phyloP scores from a whole-genome alignment of 92 coral and sea anemone species.

The Epizoanthus stellaris region DNA sequence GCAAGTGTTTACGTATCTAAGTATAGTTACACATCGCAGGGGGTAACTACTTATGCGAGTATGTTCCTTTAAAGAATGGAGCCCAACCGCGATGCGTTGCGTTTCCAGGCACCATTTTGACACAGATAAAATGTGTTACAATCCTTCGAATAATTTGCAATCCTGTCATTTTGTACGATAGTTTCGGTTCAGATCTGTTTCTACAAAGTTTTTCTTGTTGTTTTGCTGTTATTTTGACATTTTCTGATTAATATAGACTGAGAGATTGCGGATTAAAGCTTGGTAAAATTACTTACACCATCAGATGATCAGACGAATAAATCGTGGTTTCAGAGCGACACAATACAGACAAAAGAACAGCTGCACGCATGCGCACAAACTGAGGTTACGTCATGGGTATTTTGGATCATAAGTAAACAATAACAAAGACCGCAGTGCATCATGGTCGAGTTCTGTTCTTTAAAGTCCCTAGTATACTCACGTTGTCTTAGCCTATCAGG shows the following conservation, averaged over 20 bases:
- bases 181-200: too few species aligned
- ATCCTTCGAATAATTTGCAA: too few species aligned
- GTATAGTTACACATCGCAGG: too few species aligned
- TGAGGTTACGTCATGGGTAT: too few species aligned
- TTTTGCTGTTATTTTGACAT: background rate
- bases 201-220: too few species aligned
- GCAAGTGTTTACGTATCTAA: too few species aligned
- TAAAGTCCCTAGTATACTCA: slow-evolving; percentile 14
- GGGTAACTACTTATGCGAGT: too few species aligned
- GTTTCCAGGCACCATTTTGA: too few species aligned
- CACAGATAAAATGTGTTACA: too few species aligned
- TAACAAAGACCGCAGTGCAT: background rate
- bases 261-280: background rate
- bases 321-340: background rate
- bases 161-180: too few species aligned
- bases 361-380: background rate
- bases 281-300: background rate
- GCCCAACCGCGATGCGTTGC: too few species aligned
- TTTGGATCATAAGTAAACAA: background rate
- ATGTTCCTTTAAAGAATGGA: too few species aligned
- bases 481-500: slow-evolving; percentile 79
- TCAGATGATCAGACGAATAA: background rate
- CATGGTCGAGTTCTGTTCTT: background rate
- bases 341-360: background rate
- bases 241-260: background rate